Base-by-base conservation (phyloP, 2,888 invertebrate genomes). In the Aphodius sticticus region DNA sequence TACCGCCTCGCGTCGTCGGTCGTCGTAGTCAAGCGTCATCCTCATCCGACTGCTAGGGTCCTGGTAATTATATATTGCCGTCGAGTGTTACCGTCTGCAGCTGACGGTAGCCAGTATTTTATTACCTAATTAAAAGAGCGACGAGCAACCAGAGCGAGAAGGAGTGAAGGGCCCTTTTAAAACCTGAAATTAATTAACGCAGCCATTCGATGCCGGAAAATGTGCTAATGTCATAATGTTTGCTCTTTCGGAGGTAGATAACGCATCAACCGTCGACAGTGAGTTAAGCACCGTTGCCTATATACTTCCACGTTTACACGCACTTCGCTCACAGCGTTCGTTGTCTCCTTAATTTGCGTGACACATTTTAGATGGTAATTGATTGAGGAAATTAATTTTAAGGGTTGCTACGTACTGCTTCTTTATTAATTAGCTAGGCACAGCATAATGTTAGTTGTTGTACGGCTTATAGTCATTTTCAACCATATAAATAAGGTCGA, bases 31-130 rank as follows among this genome's bases (percentile, higher is more conserved):
- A 26, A 53, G 53, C 53, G 53, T 53, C 53, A 53, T 12, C 12
- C 53, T 53, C 53, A 53, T 53, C 53, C 53, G 53, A 53, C 53
- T 9, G 7, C 53, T 53, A 26, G 26, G 26, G 26, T 26, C 26
- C 26, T 26, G 26, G 53, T 53, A 53, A 53, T 53, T 53, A 53
- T 53, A 53, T 9, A 53, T 53, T 53, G 53, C 53, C 53, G 53
- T 53, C 53, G 53, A 53, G 53, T 53, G 53, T 53, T 53, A 53
- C 53, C 53, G 53, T 53, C 53, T 53, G 53, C 53, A 53, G 53
- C 53, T 53, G 53, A 53, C 53, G 53, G 53, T 53, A 53, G 53
- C 53, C 53, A 53, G 53, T 53, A 53, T 53, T 53, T 53, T 53
- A 53, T 53, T 53, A 53, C 53, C 53, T 53, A 53, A 53, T 53